phyloP scores from a whole-genome alignment of 2,888 invertebrate genomes.

The Bellardia pandia region DNA sequence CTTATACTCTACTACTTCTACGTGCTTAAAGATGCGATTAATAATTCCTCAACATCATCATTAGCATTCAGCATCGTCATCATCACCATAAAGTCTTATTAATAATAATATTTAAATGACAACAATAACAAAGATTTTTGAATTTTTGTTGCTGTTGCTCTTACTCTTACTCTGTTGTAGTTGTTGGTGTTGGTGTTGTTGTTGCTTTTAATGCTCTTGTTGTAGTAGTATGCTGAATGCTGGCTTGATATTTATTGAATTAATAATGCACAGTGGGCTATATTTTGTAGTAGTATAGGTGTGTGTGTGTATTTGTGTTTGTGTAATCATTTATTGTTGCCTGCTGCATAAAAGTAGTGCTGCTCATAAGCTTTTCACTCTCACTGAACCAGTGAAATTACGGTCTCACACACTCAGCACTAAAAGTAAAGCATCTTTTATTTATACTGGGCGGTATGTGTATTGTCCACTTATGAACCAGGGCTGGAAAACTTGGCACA shows the following conservation, averaged over 20 bases:
- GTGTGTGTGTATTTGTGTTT: not conserved
- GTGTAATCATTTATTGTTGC: slow-evolving; percentile 29
- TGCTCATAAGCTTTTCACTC: slow-evolving; percentile 41
- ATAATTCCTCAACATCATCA: slow-evolving; percentile 50
- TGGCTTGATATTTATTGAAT: slow-evolving; percentile 55
- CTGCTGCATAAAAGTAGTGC: slow-evolving; percentile 51
- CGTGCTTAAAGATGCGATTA: slow-evolving; percentile 64
- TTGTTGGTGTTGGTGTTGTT: not conserved
- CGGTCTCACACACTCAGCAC: slow-evolving; percentile 13
- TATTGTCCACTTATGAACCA: not conserved
- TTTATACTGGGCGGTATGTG: slow-evolving; percentile 12
- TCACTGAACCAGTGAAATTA: slow-evolving; percentile 13
- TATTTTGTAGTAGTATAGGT: not conserved
- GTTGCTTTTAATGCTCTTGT: slow-evolving; percentile 6
- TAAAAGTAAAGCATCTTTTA: slow-evolving; percentile 32
- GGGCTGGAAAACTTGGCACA: not conserved
- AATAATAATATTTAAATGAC: slow-evolving; percentile 45
- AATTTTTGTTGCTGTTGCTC: slow-evolving; percentile 53
- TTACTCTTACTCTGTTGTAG: not conserved
- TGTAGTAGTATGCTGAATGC: slow-evolving; percentile 51
- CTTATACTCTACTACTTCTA: slow-evolving; percentile 25
- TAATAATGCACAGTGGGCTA: slow-evolving; percentile 63
- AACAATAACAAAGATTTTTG: slow-evolving; percentile 50
- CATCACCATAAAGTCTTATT: slow-evolving; percentile 14
- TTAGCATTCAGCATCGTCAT: slow-evolving; percentile 8